Evolutionary conservation across 2,797 vertebrate genomes (phyloP).

Genomic region (Mus minutoides): DNA sequence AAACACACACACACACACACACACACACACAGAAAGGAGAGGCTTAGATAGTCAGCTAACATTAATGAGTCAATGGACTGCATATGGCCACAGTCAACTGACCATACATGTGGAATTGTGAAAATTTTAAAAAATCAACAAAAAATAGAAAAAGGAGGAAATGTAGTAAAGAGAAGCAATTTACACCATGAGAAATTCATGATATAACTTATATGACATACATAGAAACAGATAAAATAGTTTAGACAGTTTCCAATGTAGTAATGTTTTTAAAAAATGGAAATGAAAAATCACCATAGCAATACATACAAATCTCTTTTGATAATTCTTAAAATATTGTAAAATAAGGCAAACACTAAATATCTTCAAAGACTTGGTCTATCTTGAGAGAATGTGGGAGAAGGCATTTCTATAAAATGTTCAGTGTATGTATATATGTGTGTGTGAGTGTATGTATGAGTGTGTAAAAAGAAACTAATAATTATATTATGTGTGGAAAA

Average conservation of each 20-base stretch:
- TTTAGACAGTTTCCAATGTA: neutral
- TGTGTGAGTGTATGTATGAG: neutral
- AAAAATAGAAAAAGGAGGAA: neutral
- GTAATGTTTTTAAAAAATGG: neutral
- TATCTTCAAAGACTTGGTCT: neutral
- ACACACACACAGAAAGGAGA: too few species aligned
- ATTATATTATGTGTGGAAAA: neutral
- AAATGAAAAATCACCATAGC: neutral
- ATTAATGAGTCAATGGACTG: neutral
- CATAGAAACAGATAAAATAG: neutral
- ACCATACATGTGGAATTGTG: neutral
- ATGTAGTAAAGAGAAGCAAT: neutral
- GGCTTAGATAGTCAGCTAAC: neutral
- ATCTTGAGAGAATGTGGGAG: conserved; percentile 11
- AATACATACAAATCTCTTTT: neutral
- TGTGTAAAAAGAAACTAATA: neutral
- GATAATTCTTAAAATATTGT: neutral
- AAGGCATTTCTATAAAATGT: neutral
- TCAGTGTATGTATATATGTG: neutral
- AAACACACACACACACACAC: neutral
- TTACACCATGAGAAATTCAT: neutral
- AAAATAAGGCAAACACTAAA: conserved; percentile 18
- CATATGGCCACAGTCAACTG: neutral
- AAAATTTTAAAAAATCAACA: neutral
- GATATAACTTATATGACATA: neutral